A percentile compares a stretch with the other conserved stretches of the same genome.
phyloP scores from a whole-genome alignment of 2,888 invertebrate genomes.

The Lochmaea crataegi region DNA sequence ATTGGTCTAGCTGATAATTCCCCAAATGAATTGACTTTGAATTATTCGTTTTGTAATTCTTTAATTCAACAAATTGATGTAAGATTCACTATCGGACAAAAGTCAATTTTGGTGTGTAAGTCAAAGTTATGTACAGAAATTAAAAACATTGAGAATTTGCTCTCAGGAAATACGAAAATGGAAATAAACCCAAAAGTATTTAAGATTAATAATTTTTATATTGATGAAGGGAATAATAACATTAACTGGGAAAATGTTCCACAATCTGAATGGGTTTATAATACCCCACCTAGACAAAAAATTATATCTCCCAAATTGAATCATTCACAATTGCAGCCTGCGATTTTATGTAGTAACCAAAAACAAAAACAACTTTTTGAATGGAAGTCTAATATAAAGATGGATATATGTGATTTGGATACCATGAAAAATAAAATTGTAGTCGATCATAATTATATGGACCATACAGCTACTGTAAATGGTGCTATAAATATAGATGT shows the following conservation, averaged over 20 bases:
- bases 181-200: neutral
- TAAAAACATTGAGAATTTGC: conserved; percentile 38
- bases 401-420: conserved; percentile 23
- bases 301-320: conserved; percentile 36
- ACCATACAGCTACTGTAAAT: conserved; percentile 31
- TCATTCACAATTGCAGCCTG: conserved; percentile 45
- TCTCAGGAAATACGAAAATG: conserved; percentile 42
- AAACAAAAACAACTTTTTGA: conserved; percentile 47
- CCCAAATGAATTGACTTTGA: neutral
- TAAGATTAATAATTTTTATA: conserved; percentile 12
- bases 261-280: conserved; percentile 46
- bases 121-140: conserved; percentile 40
- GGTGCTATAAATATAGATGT: conserved; percentile 18
- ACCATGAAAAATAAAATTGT: conserved; percentile 24
- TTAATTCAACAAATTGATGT: conserved; percentile 26
- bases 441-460: conserved; percentile 31
- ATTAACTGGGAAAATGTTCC: conserved; percentile 37
- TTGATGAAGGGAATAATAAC: conserved; percentile 7
- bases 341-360: conserved; percentile 40
- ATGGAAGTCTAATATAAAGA: conserved; percentile 38
- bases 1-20: neutral
- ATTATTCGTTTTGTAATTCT: conserved; percentile 30
- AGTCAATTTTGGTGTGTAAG: conserved; percentile 29
- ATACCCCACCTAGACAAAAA: conserved; percentile 48
- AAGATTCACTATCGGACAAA: conserved; percentile 10